Percentiles rank a stretch among this genome's conserved stretches.
These are phyloP conservation scores for Ditylenchus dipsaci DNA, from an alignment of 1,140 invertebrate genomes.

Conservation along the genomic window DNA sequence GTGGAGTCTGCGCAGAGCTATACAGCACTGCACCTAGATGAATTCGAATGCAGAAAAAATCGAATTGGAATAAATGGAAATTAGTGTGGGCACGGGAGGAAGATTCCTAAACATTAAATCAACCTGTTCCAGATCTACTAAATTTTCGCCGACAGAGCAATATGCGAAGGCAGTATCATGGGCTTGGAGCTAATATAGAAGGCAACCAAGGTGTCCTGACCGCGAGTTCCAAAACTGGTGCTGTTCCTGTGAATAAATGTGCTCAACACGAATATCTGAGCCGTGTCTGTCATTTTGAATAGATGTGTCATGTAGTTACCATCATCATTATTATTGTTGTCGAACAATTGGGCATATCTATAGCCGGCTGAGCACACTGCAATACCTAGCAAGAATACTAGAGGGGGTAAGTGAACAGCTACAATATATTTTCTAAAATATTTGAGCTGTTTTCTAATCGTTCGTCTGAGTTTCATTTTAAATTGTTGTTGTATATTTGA, in stretches of 20 bases:
- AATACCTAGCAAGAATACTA: background rate
- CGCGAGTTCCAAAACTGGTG: background rate
- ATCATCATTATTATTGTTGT: background rate
- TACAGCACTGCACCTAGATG: too few relatives aligned
- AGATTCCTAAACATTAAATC: background rate
- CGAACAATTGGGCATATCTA: background rate
- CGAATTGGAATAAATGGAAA: background rate
- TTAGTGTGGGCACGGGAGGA: background rate
- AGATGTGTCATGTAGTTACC: background rate
- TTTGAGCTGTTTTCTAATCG: too few relatives aligned
- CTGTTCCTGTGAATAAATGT: background rate
- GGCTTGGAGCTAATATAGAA: background rate
- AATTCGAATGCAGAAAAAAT: too few relatives aligned
- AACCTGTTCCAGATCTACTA: background rate
- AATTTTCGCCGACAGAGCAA: background rate
- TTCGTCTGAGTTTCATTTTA: too few relatives aligned
- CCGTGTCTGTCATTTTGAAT: background rate
- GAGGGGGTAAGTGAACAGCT: too few relatives aligned
- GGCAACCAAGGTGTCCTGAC: background rate
- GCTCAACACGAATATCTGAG: background rate
- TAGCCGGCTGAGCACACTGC: background rate
- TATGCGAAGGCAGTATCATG: background rate
- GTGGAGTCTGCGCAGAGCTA: too few relatives aligned
- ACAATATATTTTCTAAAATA: too few relatives aligned
- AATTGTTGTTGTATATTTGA: too few relatives aligned